Conservation (phyloP, 2,113 vertebrate species). For the Astur gentilis region DNA sequence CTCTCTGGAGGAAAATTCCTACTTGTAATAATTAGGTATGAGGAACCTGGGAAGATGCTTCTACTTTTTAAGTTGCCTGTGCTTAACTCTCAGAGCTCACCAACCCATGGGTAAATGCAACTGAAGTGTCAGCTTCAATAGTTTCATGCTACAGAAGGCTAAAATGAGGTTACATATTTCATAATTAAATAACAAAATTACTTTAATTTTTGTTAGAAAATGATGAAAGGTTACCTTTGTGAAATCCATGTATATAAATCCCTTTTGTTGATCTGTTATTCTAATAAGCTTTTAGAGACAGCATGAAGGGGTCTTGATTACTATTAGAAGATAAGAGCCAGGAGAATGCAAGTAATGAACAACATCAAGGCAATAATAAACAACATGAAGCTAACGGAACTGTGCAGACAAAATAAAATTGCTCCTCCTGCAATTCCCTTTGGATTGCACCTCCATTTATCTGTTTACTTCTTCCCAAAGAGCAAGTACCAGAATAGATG, state of each 20-base stretch:
- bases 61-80: conserved; percentile 27
- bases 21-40: conserved; percentile 79
- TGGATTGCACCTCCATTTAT: conserved; percentile 8
- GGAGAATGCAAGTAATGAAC: conserved; percentile 13
- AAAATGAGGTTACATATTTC: conserved; percentile 56
- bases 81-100: conserved; percentile 46
- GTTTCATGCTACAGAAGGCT: neutral
- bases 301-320: conserved; percentile 51
- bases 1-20: conserved; percentile 74
- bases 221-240: conserved; percentile 30
- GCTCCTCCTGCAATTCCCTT: neutral
- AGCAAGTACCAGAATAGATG: neutral
- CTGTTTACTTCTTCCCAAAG: conserved; percentile 6
- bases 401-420: neutral
- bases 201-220: conserved; percentile 55
- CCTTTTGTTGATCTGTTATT: conserved; percentile 56
- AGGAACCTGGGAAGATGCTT: conserved; percentile 48
- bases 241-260: conserved; percentile 22
- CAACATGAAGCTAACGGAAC: neutral
- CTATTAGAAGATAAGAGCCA: conserved; percentile 32
- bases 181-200: conserved; percentile 70
- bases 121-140: conserved; percentile 53
- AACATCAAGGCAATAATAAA: conserved; percentile 27
- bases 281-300: conserved; percentile 55
- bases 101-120: conserved; percentile 43